Evolutionary conservation across 1,140 invertebrate genomes (phyloP), one percentile per base, ranked within the genome.

Genomic region (Cylas formicarius): DNA sequence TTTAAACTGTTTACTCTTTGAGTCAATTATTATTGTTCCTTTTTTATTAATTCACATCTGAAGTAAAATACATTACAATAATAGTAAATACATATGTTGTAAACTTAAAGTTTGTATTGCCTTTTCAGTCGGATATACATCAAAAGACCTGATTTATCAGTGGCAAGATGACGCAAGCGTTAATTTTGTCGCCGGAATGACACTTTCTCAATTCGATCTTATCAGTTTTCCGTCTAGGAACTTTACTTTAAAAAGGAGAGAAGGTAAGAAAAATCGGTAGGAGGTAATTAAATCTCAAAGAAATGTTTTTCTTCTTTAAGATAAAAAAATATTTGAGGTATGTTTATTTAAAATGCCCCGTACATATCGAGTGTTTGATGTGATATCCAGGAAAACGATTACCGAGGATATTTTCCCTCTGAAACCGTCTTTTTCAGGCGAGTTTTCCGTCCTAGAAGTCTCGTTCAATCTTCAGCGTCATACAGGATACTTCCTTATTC

Each of bases 401-500:
- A 16, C 17, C 8, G n/a, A 24, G 14, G 24, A 43, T 9, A 36
- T 33, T 43, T 34, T 33, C 2, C 14, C 11, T 8, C 20, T 35
- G 23, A 3, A 11, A 9, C 18, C 32, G 3, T 31, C 19, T 19
- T 28, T 68, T 71, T 34, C 60, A 84, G 82, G 77, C 19, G 76
- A 84, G 34, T 84, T 81, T 57, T 88, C 85, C 9, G 81, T 88
- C 62, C 66, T 90, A 4, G 72, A 83, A 61, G 85, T 97, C 5
- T 91, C 89, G 20, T 95, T 97, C 66, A 90, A 91, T 66, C 73
- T 96, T 4, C 84, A 89, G 56, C 72, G 92, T 3, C 82, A 92
- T 59, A 87, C 90, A 2, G 91, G 90, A 28, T 95, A 93, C 63
- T 96, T 94, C 68, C 72, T 96, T 1, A 90, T 96, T 49, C 90